Evolutionary conservation across 2,888 invertebrate genomes (phyloP).

Genomic region (Ischnus inquisitorius): DNA sequence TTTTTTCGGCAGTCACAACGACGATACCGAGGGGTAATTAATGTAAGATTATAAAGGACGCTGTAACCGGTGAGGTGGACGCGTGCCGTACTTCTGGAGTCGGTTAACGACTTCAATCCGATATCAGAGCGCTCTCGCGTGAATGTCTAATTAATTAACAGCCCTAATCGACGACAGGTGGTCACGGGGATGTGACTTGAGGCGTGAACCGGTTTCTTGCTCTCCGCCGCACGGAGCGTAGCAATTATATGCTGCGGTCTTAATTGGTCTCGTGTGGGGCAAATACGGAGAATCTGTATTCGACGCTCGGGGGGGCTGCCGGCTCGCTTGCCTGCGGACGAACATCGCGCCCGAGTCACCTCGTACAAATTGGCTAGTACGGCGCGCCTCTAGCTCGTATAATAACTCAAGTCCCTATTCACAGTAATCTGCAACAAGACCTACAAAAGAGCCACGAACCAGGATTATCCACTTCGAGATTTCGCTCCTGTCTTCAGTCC

Average conservation of each 20-base stretch:
- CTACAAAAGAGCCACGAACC: conserved; percentile 54
- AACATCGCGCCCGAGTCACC: conserved; percentile 58
- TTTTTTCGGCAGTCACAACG: too few relatives aligned
- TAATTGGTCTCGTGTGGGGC: conserved; percentile 69
- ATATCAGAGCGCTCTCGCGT: conserved; percentile 67
- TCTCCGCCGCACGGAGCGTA: conserved; percentile 67
- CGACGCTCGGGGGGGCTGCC: conserved; percentile 38
- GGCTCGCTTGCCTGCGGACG: conserved; percentile 52
- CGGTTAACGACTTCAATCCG: conserved; percentile 63
- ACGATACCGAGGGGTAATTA: conserved; percentile 1
- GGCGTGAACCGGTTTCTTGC: conserved; percentile 69
- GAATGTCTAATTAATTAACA: conserved; percentile 71
- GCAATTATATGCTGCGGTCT: conserved; percentile 70
- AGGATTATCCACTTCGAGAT: conserved; percentile 53
- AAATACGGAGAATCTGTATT: conserved; percentile 62
- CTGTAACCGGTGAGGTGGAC: conserved; percentile 31
- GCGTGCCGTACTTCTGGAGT: conserved; percentile 40
- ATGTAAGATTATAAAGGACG: background rate
- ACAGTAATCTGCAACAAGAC: conserved; percentile 60
- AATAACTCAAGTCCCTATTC: conserved; percentile 67
- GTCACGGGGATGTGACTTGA: conserved; percentile 68
- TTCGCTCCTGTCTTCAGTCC: background rate
- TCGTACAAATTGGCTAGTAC: conserved; percentile 67
- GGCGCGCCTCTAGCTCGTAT: conserved; percentile 58
- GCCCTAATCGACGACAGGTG: conserved; percentile 68